phyloP scores from a whole-genome alignment of 2,113 vertebrate genomes.

The Corythornis cristatus region DNA sequence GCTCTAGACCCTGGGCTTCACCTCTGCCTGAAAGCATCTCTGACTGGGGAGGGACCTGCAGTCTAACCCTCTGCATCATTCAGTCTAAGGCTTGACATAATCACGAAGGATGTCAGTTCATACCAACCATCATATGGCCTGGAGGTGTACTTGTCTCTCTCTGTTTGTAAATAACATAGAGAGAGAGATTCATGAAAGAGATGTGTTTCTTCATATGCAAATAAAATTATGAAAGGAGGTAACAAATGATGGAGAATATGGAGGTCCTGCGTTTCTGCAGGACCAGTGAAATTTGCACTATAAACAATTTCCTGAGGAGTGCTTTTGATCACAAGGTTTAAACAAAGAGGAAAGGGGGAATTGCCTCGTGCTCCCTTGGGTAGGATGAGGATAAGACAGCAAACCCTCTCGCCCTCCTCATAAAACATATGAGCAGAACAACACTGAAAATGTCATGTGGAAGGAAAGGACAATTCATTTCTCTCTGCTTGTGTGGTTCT shows the following conservation, averaged over 20 bases:
- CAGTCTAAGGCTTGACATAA: neutral
- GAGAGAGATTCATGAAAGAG: neutral
- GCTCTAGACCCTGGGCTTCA: neutral
- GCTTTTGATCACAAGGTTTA: neutral
- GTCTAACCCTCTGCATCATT: neutral
- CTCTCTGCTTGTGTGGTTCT: neutral
- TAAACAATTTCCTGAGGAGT: neutral
- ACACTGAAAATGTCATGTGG: rapidly evolving
- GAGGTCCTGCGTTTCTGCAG: neutral
- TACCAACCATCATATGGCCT: neutral
- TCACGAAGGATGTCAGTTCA: neutral
- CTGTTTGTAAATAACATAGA: neutral
- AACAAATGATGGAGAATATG: neutral
- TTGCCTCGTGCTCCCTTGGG: neutral
- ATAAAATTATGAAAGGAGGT: neutral
- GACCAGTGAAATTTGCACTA: neutral
- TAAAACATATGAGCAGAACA: neutral
- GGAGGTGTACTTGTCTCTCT: neutral
- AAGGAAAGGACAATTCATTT: rapidly evolving
- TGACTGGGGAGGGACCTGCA: neutral
- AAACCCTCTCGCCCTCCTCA: neutral
- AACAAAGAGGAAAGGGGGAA: neutral
- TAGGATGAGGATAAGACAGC: neutral
- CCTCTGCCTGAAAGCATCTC: neutral
- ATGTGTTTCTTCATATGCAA: neutral